phyloP scores from a whole-genome alignment of 2,113 vertebrate genomes.

The Scalopus aquaticus region DNA sequence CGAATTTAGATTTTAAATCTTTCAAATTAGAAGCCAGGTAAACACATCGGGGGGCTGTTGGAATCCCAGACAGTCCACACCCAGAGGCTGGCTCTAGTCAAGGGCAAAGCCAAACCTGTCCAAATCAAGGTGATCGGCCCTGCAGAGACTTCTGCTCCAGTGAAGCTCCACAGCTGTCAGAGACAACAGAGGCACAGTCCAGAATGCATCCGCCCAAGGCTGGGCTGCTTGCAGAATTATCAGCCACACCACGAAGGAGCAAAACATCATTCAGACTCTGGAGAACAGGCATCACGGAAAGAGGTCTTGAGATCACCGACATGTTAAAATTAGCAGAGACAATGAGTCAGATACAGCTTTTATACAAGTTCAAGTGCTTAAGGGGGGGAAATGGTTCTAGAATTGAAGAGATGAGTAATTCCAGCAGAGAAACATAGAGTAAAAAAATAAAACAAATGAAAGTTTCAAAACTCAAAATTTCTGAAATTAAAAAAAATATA shows the following conservation, averaged over 20 bases:
- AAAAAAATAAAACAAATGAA: not conserved
- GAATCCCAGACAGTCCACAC: not conserved
- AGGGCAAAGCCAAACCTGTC: not conserved
- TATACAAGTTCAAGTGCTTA: not conserved
- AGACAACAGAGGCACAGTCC: not conserved
- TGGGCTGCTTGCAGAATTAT: not conserved
- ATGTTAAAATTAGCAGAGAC: not conserved
- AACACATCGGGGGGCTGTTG: not conserved
- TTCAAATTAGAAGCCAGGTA: not conserved
- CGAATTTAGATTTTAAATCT: not conserved
- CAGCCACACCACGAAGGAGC: rapidly evolving
- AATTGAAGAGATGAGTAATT: not conserved
- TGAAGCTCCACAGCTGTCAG: not conserved
- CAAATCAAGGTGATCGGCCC: not conserved
- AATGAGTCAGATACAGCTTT: not conserved
- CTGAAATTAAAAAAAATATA: not conserved
- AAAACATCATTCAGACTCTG: not conserved
- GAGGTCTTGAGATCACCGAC: not conserved
- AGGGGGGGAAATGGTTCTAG: not conserved
- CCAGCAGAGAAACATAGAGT: not conserved
- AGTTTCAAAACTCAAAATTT: not conserved
- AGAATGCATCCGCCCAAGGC: too few species aligned
- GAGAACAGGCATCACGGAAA: not conserved
- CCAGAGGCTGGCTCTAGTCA: not conserved
- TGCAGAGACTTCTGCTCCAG: too few species aligned